phyloP scores from a whole-genome alignment of 1,140 invertebrate genomes.

The Coboldia fuscipes region DNA sequence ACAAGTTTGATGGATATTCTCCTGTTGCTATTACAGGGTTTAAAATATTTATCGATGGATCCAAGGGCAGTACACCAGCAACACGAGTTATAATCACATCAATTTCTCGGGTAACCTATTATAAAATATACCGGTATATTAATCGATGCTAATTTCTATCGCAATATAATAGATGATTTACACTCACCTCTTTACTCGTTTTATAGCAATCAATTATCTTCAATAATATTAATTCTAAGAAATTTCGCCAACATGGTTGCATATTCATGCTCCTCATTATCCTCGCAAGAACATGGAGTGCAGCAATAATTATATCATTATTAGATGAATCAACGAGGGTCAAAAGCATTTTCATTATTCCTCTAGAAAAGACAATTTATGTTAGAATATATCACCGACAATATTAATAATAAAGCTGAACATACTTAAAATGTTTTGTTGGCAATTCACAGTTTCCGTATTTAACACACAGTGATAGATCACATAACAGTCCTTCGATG shows the following conservation, averaged over 20 bases:
- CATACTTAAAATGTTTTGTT: constrained; percentile 31
- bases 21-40: constrained; percentile 67
- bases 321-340: constrained; percentile 46
- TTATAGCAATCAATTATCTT: constrained; percentile 72
- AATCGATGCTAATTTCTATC: neutral
- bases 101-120: constrained; percentile 21
- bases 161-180: neutral
- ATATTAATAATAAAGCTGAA: constrained; percentile 1
- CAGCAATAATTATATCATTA: constrained; percentile 44
- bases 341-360: constrained; percentile 46
- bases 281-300: constrained; percentile 56
- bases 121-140: neutral
- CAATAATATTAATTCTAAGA: constrained; percentile 70
- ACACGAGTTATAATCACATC: constrained; percentile 40
- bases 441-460: constrained; percentile 23
- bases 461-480: constrained; percentile 22
- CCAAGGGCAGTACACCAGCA: constrained; percentile 44
- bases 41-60: constrained; percentile 33
- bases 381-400: too few relatives aligned
- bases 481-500: constrained; percentile 15
- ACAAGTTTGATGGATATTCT: constrained; percentile 67
- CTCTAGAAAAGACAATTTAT: constrained; percentile 28
- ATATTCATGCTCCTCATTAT: constrained; percentile 57
- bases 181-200: constrained; percentile 45
- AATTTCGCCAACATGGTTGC: constrained; percentile 54